Evolutionary conservation across 2,113 vertebrate species (phyloP).

Genomic region (Etheostoma cragini): DNA sequence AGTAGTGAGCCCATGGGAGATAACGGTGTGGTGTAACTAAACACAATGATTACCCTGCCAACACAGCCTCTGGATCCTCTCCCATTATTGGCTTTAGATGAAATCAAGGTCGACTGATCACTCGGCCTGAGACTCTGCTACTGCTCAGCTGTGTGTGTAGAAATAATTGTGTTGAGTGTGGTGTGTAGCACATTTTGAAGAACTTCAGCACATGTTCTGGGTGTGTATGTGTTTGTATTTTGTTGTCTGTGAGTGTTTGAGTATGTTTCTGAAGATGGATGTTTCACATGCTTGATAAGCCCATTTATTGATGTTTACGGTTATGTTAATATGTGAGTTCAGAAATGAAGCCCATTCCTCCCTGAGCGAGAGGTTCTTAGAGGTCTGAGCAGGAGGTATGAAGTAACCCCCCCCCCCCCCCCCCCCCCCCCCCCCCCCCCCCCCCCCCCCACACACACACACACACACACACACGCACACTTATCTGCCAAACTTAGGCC

Average conservation of each 20-base stretch:
- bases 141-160: constrained; percentile 28
- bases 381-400: constrained; percentile 55
- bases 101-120: constrained; percentile 58
- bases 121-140: constrained; percentile 28
- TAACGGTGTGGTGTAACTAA: constrained; percentile 46
- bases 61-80: constrained; percentile 42
- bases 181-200: constrained; percentile 1
- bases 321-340: constrained; percentile 19
- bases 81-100: constrained; percentile 63
- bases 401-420: not conserved
- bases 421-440: constrained; percentile 11
- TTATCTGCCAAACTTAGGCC: constrained; percentile 67
- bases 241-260: not conserved
- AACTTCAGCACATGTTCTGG: not conserved
- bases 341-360: constrained; percentile 36
- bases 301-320: constrained; percentile 20
- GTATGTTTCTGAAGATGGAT: constrained; percentile 6
- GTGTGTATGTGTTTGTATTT: not conserved
- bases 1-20: constrained; percentile 35
- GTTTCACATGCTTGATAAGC: not conserved
- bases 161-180: not conserved
- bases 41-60: constrained; percentile 55
- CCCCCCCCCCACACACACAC: constrained; percentile 15
- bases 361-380: constrained; percentile 53
- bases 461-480: constrained; percentile 24